A percentile compares a stretch with the other conserved stretches of the same genome.
phyloP scores from a whole-genome alignment of 2,797 vertebrate species.

The Lutjanus argentimaculatus region DNA sequence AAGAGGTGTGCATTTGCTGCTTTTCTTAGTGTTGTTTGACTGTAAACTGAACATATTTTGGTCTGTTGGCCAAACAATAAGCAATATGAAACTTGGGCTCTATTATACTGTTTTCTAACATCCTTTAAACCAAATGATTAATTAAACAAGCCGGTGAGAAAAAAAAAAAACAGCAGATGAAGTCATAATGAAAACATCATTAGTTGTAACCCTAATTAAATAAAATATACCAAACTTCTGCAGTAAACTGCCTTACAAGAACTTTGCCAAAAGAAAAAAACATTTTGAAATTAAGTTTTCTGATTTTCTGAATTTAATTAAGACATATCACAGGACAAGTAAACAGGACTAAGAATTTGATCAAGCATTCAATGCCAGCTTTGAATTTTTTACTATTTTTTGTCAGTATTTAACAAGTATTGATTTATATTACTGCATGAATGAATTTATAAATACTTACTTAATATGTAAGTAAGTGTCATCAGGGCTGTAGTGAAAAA shows the following conservation, averaged over 20 bases:
- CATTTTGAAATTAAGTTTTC: not conserved
- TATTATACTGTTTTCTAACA: not conserved
- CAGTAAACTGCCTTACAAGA: not conserved
- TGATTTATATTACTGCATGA: too few species aligned
- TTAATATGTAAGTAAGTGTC: too few species aligned
- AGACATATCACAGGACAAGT: not conserved
- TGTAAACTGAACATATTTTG: not conserved
- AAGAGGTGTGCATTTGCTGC: not conserved
- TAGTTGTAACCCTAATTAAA: not conserved
- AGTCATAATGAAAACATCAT: not conserved
- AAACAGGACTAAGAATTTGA: too few species aligned
- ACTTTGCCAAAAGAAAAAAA: not conserved
- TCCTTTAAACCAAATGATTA: not conserved
- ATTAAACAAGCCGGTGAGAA: not conserved
- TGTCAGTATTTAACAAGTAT: too few species aligned
- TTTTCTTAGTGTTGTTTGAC: not conserved
- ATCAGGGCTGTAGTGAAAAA: too few species aligned
- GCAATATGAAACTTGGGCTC: not conserved
- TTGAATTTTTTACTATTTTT: not conserved
- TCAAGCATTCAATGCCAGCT: not conserved
- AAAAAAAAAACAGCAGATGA: not conserved
- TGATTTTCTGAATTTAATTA: not conserved
- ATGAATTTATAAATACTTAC: too few species aligned
- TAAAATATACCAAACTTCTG: not conserved
- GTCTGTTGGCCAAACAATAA: not conserved